These are phyloP conservation scores for Hippoglossus hippoglossus DNA, from an alignment of 2,797 vertebrate species.

Conservation along the genomic window DNA sequence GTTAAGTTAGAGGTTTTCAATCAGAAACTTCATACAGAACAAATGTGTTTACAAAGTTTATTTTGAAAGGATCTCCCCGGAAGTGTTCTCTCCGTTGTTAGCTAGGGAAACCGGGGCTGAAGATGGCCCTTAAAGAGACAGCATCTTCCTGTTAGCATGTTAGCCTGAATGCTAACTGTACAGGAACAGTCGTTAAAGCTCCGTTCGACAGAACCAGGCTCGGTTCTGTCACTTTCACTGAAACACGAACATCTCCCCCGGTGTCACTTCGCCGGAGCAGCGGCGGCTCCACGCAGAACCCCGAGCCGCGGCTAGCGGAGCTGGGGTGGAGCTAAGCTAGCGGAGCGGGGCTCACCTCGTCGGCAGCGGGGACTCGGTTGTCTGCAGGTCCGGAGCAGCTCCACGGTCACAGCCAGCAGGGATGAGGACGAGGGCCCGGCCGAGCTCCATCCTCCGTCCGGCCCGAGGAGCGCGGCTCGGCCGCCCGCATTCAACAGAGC, in stretches of 20 bases:
- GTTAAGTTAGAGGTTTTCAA: neutral
- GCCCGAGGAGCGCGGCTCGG: slow-evolving; percentile 47
- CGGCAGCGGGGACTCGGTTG: slow-evolving; percentile 77
- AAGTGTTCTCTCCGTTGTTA: slow-evolving; percentile 31
- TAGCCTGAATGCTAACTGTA: neutral
- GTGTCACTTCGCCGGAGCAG: neutral
- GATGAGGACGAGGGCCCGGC: slow-evolving; percentile 54
- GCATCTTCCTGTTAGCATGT: neutral
- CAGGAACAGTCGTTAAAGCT: too few relatives aligned
- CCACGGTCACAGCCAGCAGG: slow-evolving; percentile 52
- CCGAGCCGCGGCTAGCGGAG: neutral
- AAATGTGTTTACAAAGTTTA: slow-evolving; percentile 4
- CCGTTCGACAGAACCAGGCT: too few relatives aligned
- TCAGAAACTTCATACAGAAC: neutral
- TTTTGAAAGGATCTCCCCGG: slow-evolving; percentile 37
- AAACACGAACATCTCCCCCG: neutral
- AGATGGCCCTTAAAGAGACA: neutral
- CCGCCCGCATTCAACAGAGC: slow-evolving; percentile 53
- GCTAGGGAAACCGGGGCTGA: slow-evolving; percentile 20
- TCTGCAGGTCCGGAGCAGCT: slow-evolving; percentile 74
- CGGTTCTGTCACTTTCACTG: neutral
- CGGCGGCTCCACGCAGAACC: neutral
- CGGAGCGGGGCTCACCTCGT: slow-evolving; percentile 72
- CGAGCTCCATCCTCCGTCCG: slow-evolving; percentile 79
- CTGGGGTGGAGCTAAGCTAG: too few relatives aligned